Evolutionary conservation across 2,888 invertebrate species (phyloP), one percentile per base, ranked within the genome.

Genomic region (Merodon equestris): DNA sequence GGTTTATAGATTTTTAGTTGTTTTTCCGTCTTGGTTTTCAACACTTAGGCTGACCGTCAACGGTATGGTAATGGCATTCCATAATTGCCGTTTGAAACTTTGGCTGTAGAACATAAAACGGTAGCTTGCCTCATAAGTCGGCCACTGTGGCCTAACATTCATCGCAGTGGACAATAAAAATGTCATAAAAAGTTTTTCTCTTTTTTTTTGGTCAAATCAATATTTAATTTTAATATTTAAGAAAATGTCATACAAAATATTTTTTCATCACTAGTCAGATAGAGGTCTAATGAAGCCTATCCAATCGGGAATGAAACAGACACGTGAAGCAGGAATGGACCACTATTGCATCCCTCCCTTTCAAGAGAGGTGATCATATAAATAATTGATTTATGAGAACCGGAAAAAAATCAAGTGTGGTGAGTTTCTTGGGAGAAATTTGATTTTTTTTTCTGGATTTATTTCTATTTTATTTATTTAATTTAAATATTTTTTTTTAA

Each of bases 341-440:
- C 2, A 27, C 27, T 27, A 2, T 27, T 27, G 3, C 27, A 2
- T 27, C 27, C 27, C 7, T 7, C 27, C 7, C 3, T 17, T 12
- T 48, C 40, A 45, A 45, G 18, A 17, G 34, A 34, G 45, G 14
- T 61, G 27, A 27, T 45, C 57, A 18, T 58, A 45, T 63, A 58
- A 53, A 68, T 63, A 76, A 60, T 56, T 76, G 71, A 76, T 76
- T 76, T 60, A 76, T 38, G 58, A 60, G 27, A 7, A 27, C 27
- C 27, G 7, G 27, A 27, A 27, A 7, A n/a, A 27, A 27, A 7
- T 27, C 27, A 7, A 27, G 34, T 54, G 45, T 13, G 34, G 13
- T 68, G 14, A 38, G 40, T 47, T 68, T 38, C 34, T 42, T 18
- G 13, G n/a, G 40, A 9, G 50, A 38, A 34, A 44, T 50, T 47